Conservation (phyloP, 2,113 vertebrate species). For the Phylloscopus whistleri region DNA sequence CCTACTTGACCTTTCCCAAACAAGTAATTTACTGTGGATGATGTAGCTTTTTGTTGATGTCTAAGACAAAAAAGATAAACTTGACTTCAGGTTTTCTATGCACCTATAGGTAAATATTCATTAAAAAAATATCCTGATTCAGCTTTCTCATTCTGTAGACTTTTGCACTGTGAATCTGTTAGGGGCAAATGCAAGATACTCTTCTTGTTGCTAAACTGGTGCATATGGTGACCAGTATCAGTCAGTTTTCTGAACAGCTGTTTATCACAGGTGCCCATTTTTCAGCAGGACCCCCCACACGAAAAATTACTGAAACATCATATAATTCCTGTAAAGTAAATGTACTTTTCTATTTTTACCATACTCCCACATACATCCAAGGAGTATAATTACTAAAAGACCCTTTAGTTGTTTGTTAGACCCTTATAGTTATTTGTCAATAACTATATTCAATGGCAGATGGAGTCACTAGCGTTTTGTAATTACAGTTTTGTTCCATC, state of each 20-base stretch:
- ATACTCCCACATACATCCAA: not conserved
- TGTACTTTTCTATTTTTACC: not conserved
- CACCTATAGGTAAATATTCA: not conserved
- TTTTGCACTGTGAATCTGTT: not conserved
- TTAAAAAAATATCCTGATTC: not conserved
- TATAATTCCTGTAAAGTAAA: not conserved
- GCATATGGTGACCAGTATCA: not conserved
- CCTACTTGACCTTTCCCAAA: not conserved
- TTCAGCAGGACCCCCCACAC: not conserved
- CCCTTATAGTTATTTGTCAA: too few relatives aligned
- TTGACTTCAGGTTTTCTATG: not conserved
- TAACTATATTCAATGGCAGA: not conserved
- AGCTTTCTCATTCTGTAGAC: not conserved
- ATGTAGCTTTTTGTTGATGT: not conserved
- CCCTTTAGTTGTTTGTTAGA: too few relatives aligned
- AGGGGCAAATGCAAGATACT: not conserved
- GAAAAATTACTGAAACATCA: not conserved
- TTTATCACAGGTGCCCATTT: not conserved
- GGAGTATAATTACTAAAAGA: not conserved
- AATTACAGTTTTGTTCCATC: not conserved
- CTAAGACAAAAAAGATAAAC: not conserved
- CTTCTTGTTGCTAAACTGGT: not conserved
- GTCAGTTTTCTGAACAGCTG: not conserved
- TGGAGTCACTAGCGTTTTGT: not conserved
- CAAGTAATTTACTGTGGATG: not conserved